Evolutionary conservation across 2,797 vertebrate species (phyloP), one percentile per base, ranked within the genome.

Genomic region (Esox masquinongy): DNA sequence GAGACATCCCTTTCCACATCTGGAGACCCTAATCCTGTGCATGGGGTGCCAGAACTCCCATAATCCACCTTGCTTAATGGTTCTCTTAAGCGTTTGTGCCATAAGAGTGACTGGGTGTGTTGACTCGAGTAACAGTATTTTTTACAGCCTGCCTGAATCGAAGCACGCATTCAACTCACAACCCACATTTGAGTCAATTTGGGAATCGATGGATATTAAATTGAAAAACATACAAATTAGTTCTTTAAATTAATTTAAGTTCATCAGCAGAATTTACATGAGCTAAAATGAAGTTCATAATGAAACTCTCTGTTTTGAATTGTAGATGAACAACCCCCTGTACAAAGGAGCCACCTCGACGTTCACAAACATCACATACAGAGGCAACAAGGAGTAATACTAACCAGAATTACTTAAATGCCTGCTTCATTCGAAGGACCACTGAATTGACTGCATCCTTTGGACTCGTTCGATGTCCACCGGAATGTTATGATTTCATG

Each of bases 331-430:
- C 93, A 99, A 99, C 76, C 98, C 98, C 17, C 92, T 99, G 29
- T 99, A 97, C 80, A 97, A 97, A 94, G 95, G 96, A 82, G 97
- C 97, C 72, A 99, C 96, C 0, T 97, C 98, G 6, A 99, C 98
- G 66, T 99, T 99, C 88, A 99, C 95, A 77, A 99, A 99, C 87
- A 96, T 99, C 89, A 97, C 97, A 0, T 99, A 98, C 85, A 93
- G 95, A 1, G 97, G 97, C 75, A 94, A 94, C 63, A 94, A 95
- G 80, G 91, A 91, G 88, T 92, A 89, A 49, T 74, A 78, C 88
- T 26, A 43, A 79, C 51, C 69, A 22, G 39, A 68, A 74, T 26
- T 26, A 80, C 81, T 7, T 12, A 72, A 77, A 49, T 50, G 4
- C 7, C 24, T 12, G 24, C 47, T 51, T 47, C 61, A 84, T 49